A percentile compares a stretch with the other conserved stretches of the same genome.
Evolutionary conservation across 2,113 vertebrate species (phyloP).

Genomic region (Amia ocellicauda): DNA sequence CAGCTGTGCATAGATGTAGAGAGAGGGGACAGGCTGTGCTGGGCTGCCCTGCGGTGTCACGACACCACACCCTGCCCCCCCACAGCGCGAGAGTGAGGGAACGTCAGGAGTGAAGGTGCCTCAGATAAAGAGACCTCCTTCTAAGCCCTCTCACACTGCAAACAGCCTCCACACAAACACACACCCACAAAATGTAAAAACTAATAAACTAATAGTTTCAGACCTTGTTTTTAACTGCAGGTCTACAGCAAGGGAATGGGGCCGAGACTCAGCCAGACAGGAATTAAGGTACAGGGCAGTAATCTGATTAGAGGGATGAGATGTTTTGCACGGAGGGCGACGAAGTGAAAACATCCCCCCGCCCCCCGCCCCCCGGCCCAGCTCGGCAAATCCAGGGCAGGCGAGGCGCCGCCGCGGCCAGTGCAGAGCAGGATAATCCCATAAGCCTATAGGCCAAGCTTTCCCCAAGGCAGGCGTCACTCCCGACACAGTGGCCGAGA

Average conservation of each 20-base stretch:
- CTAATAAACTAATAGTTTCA: too few species aligned
- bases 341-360: too few species aligned
- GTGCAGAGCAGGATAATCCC: slow-evolving; percentile 17
- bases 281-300: background rate
- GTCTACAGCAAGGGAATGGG: background rate
- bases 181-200: too few species aligned
- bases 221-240: too few species aligned
- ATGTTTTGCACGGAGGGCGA: slow-evolving; percentile 7
- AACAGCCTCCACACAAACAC: slow-evolving; percentile 13
- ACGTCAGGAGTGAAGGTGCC: too few species aligned
- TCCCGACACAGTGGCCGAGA: slow-evolving; percentile 28
- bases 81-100: too few species aligned
- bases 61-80: too few species aligned
- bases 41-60: slow-evolving; percentile 32
- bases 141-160: too few species aligned
- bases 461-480: slow-evolving; percentile 3
- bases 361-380: too few species aligned
- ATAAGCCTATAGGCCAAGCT: slow-evolving; percentile 12
- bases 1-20: too few species aligned
- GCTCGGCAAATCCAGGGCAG: background rate
- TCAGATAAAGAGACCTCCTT: too few species aligned
- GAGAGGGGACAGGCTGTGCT: too few species aligned
- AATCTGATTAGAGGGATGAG: slow-evolving; percentile 18
- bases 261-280: background rate
- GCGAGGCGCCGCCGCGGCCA: background rate